These are phyloP conservation scores for Sardina pilchardus DNA, from an alignment of 2,113 vertebrate species.

Conservation along the genomic window DNA sequence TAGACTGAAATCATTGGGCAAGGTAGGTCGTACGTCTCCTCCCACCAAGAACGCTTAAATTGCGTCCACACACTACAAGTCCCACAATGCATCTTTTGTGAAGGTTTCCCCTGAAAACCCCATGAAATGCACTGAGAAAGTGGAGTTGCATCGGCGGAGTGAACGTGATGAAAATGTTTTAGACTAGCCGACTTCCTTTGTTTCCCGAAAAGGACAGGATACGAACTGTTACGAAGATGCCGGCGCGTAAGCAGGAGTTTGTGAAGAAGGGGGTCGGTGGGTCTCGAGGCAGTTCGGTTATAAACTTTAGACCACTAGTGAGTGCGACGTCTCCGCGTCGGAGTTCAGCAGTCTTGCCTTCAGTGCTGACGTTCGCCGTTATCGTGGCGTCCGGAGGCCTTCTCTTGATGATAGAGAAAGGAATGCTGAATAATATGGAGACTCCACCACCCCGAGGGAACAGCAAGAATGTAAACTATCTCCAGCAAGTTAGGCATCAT, in stretches of 20 bases:
- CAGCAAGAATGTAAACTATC: slow-evolving; percentile 45
- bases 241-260: slow-evolving; percentile 56
- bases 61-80: not conserved
- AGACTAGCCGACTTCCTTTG: not conserved
- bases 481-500: slow-evolving; percentile 24
- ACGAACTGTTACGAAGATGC: slow-evolving; percentile 47
- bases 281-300: slow-evolving; percentile 45
- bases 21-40: not conserved
- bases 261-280: slow-evolving; percentile 46
- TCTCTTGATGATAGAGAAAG: slow-evolving; percentile 92
- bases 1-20: not conserved
- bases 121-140: not conserved
- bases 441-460: slow-evolving; percentile 69
- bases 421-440: slow-evolving; percentile 86
- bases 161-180: slow-evolving; percentile 17
- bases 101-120: slow-evolving; percentile 6
- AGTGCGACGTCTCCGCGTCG: slow-evolving; percentile 57
- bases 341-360: slow-evolving; percentile 79
- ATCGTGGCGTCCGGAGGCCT: slow-evolving; percentile 94
- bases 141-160: not conserved
- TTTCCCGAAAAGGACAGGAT: not conserved
- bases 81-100: not conserved
- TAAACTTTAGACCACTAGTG: slow-evolving; percentile 54
- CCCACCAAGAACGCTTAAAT: slow-evolving; percentile 1
- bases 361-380: slow-evolving; percentile 92